Base-by-base conservation (phyloP, 2,888 invertebrate species). In the Adelphocoris suturalis region DNA sequence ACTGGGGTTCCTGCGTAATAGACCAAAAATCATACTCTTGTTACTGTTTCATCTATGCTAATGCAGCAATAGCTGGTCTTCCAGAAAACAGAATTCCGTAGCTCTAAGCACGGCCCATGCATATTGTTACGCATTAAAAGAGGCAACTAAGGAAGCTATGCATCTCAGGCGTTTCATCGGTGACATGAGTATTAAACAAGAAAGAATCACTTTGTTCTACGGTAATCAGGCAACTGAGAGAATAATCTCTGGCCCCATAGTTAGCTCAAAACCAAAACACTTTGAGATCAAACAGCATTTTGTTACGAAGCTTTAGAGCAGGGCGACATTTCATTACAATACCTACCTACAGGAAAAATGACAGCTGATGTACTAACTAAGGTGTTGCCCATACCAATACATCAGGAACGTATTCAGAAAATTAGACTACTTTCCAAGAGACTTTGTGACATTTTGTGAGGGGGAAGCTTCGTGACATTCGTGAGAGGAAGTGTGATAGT, bases 11-110 rank as follows among this genome's bases (percentile, higher is more conserved):
- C n/a, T 80, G 90, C 46, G 48, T 19, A 28, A 80, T 81, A 19
- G 87, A 90, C 16, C 14, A 90, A 14, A 89, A 84, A 80, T 90
- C 90, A 52, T 84, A 87, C 52, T 90, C 87, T 14, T 89, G 91
- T 23, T 91, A 90, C 52, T 86, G 90, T 23, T 90, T 90, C 27
- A 37, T 89, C 52, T 80, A 86, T 52, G 85, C 75, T 23, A 75
- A 47, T 52, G 76, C 86, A 68, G 57, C 75, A 12, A 76, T 90
- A 78, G 88, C 14, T 86, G 91, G 91, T 84, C 47, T 27, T 91
- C 90, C 0, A 88, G 81, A 19, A 91, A 91, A 75, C 91, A 91
- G 47, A 28, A 16, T 61, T 27, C 90, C 9, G 90, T 91, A 12
- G 89, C 91, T 0, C 78, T 90, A 11, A 55, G 87, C 11, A 90